Evolutionary conservation across 2,113 vertebrate species (phyloP).

Genomic region (Prietella phreatophila): DNA sequence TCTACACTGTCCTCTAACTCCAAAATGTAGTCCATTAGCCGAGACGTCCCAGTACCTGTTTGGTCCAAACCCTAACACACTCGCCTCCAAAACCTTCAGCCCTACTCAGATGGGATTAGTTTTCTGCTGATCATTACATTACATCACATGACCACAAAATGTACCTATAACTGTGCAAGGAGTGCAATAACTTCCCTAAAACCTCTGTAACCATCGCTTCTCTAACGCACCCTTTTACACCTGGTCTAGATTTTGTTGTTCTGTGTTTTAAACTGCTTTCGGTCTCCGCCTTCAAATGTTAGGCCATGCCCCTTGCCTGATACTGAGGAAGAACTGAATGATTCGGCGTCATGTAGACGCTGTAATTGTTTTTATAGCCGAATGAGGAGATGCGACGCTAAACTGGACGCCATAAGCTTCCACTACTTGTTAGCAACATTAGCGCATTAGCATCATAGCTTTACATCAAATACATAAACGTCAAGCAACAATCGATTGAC

Average conservation of each 20-base stretch:
- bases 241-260: too few species aligned
- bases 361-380: background rate
- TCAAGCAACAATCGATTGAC: background rate
- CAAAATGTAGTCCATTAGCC: background rate
- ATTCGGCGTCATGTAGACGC: background rate
- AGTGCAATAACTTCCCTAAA: too few species aligned
- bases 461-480: background rate
- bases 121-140: too few species aligned
- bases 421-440: background rate
- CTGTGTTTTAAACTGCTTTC: too few species aligned
- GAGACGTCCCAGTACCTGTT: background rate
- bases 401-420: background rate
- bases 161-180: too few species aligned
- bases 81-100: background rate
- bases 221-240: too few species aligned
- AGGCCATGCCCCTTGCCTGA: background rate
- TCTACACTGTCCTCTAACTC: background rate
- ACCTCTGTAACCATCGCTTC: too few species aligned
- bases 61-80: background rate
- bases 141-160: too few species aligned
- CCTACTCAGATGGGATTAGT: background rate
- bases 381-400: background rate
- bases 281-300: background rate
- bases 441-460: background rate
- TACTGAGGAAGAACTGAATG: background rate